A percentile compares a stretch with the other conserved stretches of the same genome.
Conservation (phyloP, 2,888 invertebrate genomes). For the Nebria brevicollis region DNA sequence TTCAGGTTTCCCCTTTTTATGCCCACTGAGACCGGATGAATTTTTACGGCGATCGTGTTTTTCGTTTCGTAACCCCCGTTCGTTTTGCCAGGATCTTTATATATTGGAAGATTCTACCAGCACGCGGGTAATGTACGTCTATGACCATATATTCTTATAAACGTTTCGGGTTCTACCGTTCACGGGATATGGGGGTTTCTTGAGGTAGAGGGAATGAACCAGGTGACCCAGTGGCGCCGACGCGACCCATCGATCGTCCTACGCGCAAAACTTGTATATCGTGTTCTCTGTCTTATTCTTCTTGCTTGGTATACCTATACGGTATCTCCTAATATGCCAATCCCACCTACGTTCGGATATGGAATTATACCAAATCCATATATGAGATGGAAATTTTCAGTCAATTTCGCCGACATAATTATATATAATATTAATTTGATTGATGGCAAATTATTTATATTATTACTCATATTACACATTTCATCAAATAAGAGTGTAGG, state of each 20-base stretch:
- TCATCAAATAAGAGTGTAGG: too few species aligned
- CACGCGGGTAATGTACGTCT: background rate
- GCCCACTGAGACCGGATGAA: background rate
- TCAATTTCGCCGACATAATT: background rate
- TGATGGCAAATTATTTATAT: background rate
- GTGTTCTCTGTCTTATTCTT: background rate
- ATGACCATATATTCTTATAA: conserved; percentile 34
- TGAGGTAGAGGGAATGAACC: conserved; percentile 13
- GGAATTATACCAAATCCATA: background rate
- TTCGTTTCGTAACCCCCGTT: background rate
- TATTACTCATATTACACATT: background rate
- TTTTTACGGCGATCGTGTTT: background rate
- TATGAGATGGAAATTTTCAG: background rate
- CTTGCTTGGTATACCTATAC: background rate
- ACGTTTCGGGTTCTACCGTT: background rate
- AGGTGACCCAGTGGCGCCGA: conserved; percentile 47
- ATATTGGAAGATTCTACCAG: background rate
- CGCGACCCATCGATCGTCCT: conserved; percentile 43
- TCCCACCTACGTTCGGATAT: background rate
- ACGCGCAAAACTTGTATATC: background rate
- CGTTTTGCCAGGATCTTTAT: conserved; percentile 3
- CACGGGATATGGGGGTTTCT: background rate
- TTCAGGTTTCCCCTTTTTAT: background rate
- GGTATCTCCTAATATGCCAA: conserved; percentile 1
- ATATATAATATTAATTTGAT: background rate